phyloP scores from a whole-genome alignment of 2,797 vertebrate genomes.

The Anas bahamensis region DNA sequence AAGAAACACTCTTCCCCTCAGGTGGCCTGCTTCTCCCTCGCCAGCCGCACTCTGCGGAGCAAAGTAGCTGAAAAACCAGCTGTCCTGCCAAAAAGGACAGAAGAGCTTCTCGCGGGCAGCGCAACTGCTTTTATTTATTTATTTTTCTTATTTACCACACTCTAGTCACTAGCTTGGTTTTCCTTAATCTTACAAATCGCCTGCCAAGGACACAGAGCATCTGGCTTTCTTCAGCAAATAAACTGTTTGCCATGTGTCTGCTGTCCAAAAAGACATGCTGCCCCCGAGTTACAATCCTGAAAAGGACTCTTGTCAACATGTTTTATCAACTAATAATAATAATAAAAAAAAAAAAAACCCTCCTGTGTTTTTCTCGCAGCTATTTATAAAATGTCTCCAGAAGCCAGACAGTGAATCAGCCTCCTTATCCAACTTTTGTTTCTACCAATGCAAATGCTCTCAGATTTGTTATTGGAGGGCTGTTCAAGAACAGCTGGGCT shows the following conservation, averaged over 20 bases:
- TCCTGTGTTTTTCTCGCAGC: constrained; percentile 64
- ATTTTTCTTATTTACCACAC: constrained; percentile 60
- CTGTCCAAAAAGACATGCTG: constrained; percentile 58
- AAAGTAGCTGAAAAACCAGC: constrained; percentile 21
- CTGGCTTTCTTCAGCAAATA: constrained; percentile 70
- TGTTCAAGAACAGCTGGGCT: constrained; percentile 62
- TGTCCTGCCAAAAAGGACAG: constrained; percentile 31
- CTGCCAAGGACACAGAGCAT: constrained; percentile 44
- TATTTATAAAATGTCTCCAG: constrained; percentile 76
- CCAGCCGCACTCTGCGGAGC: background rate
- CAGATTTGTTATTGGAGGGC: constrained; percentile 39
- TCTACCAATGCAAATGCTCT: constrained; percentile 56
- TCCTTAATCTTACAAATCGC: constrained; percentile 55
- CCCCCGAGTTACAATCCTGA: constrained; percentile 59
- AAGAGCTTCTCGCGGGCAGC: background rate
- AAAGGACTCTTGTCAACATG: constrained; percentile 64
- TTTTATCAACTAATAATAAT: constrained; percentile 72
- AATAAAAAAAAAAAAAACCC: background rate
- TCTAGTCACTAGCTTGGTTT: constrained; percentile 20
- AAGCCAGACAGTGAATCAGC: constrained; percentile 65
- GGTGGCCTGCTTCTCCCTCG: constrained; percentile 49
- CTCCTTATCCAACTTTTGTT: constrained; percentile 74
- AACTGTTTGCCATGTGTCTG: constrained; percentile 48
- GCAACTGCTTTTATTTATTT: constrained; percentile 23
- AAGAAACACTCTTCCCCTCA: constrained; percentile 1